Base-by-base conservation (phyloP, 2,888 invertebrate genomes). In the Chloromyia formosa region DNA sequence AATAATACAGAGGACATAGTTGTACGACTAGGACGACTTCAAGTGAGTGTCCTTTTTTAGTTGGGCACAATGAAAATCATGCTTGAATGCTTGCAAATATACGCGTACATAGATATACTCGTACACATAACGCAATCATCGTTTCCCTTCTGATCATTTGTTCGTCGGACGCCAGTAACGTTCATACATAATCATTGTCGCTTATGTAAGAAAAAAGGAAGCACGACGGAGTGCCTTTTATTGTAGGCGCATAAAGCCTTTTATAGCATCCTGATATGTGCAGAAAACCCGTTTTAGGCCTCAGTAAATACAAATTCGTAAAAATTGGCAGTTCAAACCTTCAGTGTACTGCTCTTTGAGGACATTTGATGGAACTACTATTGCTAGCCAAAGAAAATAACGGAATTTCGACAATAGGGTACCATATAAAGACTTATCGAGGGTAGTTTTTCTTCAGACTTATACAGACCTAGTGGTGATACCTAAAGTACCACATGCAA, bases 171-270 rank as follows among this genome's bases (percentile, higher is more conserved):
- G 14, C 69, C 22, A 42, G 27, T 69, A 53, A 53, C 12, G 69
- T 53, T 22, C 35, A 69, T 40, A 49, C 49, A n/a, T n/a, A 49
- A 10, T 49, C 49, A 49, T 49, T 12, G 12, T 49, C 49, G 42
- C 42, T 42, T 42, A 42, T 42, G 42, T 42, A 49, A 7, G 49
- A 10, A 49, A 49, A n/a, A 72, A 72, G 56, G 56, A 58, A 72
- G 56, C 35, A 72, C 71, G 40, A 56, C 35, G 56, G 35, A 72
- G 40, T 56, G 71, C 56, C 40, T 42, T 72, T 58, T 72, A 72
- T 7, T 72, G 71, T 56, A 27, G 53, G 71, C 27, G 40, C 71
- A 72, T 72, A 56, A 58, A 58, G 56, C 23, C 35, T 12, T 58
- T 42, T 58, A 49, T 49, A 49, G 12, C 10, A 10, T 12, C 16